Percentiles rank a stretch among this genome's conserved stretches.
phyloP scores from a whole-genome alignment of 2,797 vertebrate genomes.

The Falco naumanni region DNA sequence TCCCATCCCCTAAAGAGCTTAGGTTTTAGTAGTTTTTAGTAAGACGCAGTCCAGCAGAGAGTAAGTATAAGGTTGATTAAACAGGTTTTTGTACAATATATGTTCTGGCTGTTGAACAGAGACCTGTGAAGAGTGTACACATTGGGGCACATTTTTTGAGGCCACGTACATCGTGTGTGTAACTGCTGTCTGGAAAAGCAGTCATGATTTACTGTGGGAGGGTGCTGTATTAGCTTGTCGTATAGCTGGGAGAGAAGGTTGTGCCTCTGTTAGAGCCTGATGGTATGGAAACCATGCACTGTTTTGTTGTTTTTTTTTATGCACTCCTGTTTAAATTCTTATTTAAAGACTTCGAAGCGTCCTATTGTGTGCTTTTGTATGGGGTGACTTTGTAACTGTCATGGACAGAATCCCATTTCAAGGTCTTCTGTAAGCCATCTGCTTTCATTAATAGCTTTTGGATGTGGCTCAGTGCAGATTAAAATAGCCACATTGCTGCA shows the following conservation, averaged over 20 bases:
- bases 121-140: neutral
- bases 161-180: neutral
- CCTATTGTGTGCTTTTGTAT: neutral
- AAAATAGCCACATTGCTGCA: neutral
- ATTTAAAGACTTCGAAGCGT: slow-evolving; percentile 7
- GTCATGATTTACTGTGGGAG: neutral
- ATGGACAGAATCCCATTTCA: slow-evolving; percentile 37
- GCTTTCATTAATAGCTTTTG: slow-evolving; percentile 18
- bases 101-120: neutral
- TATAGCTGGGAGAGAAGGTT: neutral
- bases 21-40: neutral
- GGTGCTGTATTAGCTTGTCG: neutral
- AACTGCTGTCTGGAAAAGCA: neutral
- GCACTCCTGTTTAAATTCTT: neutral
- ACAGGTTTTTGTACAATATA: neutral
- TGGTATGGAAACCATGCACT: neutral
- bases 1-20: neutral
- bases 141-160: neutral
- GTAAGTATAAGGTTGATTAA: neutral
- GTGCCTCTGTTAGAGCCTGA: neutral
- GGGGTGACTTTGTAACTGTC: neutral
- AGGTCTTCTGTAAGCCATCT: slow-evolving; percentile 32
- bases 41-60: neutral
- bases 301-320: neutral
- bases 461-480: neutral